Conservation (phyloP, 2,113 vertebrate species). For the Dendropsophus ebraccatus region DNA sequence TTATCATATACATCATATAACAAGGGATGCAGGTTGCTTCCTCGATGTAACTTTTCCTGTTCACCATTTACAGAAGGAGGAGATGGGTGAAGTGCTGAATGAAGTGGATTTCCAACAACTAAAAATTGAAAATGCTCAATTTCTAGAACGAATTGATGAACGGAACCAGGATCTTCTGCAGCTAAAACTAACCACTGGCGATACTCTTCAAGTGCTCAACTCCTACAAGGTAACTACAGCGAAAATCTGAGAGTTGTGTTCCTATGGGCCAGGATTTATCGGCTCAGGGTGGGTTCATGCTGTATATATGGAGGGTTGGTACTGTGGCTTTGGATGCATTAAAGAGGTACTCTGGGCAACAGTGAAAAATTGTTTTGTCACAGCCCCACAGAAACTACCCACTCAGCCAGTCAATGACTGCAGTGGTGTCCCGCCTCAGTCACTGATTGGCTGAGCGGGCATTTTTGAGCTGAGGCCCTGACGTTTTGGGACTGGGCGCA, state of each 20-base stretch:
- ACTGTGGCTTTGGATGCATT: neutral
- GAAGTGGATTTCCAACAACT: constrained; percentile 75
- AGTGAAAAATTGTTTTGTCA: neutral
- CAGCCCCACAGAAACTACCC: too few relatives aligned
- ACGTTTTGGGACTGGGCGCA: too few relatives aligned
- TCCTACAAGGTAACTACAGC: constrained; percentile 70
- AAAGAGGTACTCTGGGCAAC: neutral
- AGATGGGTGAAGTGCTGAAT: constrained; percentile 68
- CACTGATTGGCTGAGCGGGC: too few relatives aligned
- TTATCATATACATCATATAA: too few relatives aligned
- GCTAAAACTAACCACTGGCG: constrained; percentile 72
- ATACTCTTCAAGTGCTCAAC: constrained; percentile 70
- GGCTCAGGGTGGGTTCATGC: neutral
- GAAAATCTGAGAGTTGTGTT: too few relatives aligned
- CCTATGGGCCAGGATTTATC: too few relatives aligned
- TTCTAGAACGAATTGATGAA: constrained; percentile 69
- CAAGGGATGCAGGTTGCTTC: neutral
- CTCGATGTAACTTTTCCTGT: too few relatives aligned
- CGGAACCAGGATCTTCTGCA: constrained; percentile 72
- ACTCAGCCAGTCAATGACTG: too few relatives aligned
- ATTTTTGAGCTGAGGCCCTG: too few relatives aligned
- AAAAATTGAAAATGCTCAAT: constrained; percentile 75
- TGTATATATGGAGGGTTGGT: neutral
- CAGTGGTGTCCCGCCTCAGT: too few relatives aligned
- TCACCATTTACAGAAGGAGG: constrained; percentile 70